Evolutionary conservation across 1,140 invertebrate genomes (phyloP), one percentile per base, ranked within the genome.

Genomic region (Rhopalosiphum maidis): DNA sequence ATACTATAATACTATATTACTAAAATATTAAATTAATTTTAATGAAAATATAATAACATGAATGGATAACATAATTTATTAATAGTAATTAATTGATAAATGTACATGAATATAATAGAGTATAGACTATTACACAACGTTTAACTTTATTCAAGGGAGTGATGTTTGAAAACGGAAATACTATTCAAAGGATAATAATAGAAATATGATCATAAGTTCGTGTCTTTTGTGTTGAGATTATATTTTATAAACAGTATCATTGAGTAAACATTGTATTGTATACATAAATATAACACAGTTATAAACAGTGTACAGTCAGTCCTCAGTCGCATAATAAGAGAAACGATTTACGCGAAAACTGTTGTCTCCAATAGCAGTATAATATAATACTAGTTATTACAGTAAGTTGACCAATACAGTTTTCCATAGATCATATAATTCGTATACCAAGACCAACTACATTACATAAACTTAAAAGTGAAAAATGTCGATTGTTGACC

Each of bases 81-180:
- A 89, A 51, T 89, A 23, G 48, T 89, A 37, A 54, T 89, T 89
- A 89, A 89, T 89, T 48, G 88, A 55, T 35, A 11, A 55, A 89
- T 54, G 35, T 25, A 25, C 88, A 37, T 21, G 48, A 41, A 89
- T 86, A 86, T 89, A 89, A 89, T 89, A 41, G 35, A 89, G 43
- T 46, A 86, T 86, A 41, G 35, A 89, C 85, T 46, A 86, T 86
- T 86, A 30, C 23, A 43, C 41, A 89, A 55, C 48, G 35, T 55
- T 25, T 25, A 41, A 89, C 51, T 37, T 89, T 55, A 55, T 55
- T 37, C 21, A 48, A 35, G 30, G 48, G 51, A 55, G 48, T 55
- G 35, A 35, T 55, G 88, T 89, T 55, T 55, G 88, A 89, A 89
- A 55, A n/a, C 88, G 88, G 88, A 55, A 37, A 35, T 55, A 89